phyloP scores from a whole-genome alignment of 1,140 invertebrate species.

The Drosophila eugracilis region DNA sequence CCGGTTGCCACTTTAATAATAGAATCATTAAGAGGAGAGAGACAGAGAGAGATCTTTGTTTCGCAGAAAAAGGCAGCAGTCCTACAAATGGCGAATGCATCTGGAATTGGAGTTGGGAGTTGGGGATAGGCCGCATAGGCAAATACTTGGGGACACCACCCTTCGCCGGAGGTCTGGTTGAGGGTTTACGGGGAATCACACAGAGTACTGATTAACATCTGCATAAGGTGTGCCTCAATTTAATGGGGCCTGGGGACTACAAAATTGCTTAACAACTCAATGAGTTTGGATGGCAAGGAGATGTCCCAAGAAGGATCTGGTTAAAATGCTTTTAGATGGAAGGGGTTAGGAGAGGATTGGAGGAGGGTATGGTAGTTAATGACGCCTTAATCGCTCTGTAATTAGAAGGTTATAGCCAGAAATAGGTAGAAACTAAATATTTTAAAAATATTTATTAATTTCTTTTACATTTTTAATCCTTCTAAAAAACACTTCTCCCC shows the following conservation, averaged over 20 bases:
- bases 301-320: slow-evolving; percentile 21
- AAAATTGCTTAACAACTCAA: slow-evolving; percentile 59
- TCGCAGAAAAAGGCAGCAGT: slow-evolving; percentile 52
- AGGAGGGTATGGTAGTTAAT: background rate
- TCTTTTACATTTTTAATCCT: background rate
- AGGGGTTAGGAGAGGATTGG: slow-evolving; percentile 3
- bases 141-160: slow-evolving; percentile 67
- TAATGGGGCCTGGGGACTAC: slow-evolving; percentile 45
- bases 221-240: slow-evolving; percentile 74
- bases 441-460: background rate
- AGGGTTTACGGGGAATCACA: slow-evolving; percentile 53
- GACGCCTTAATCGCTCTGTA: background rate
- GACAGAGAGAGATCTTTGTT: slow-evolving; percentile 38
- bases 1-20: slow-evolving; percentile 65
- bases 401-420: background rate
- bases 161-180: slow-evolving; percentile 23
- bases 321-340: slow-evolving; percentile 4
- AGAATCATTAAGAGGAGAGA: slow-evolving; percentile 71
- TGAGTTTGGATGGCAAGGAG: slow-evolving; percentile 7
- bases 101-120: slow-evolving; percentile 6
- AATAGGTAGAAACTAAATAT: background rate
- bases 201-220: slow-evolving; percentile 51
- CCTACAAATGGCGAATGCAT: slow-evolving; percentile 2
- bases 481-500: background rate
- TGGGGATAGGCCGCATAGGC: slow-evolving; percentile 30